These are phyloP conservation scores for Mythimna vitellina DNA, from an alignment of 2,888 invertebrate genomes.

Conservation along the genomic window DNA sequence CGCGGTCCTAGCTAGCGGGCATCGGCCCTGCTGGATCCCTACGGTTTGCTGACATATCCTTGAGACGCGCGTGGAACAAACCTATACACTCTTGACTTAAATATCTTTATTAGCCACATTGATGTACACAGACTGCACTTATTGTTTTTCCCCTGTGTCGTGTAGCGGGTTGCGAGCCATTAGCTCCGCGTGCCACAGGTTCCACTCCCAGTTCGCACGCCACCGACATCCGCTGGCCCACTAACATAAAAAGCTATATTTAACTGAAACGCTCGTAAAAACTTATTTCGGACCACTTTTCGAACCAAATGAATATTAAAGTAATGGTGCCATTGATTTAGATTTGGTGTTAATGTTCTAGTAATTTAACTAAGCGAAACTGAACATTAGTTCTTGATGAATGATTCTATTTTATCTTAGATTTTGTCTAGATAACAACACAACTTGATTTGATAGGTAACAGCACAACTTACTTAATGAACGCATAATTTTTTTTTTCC, in stretches of 20 bases:
- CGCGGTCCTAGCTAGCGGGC: no score
- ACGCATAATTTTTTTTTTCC: no score
- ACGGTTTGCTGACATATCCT: no score
- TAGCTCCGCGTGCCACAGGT: constrained; percentile 42
- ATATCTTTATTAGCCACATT: background rate
- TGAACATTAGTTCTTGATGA: background rate
- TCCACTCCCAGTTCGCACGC: constrained; percentile 58
- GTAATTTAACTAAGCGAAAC: background rate
- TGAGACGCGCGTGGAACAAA: no score
- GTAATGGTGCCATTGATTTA: constrained; percentile 41
- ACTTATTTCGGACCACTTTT: constrained; percentile 30
- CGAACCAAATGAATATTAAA: constrained; percentile 9
- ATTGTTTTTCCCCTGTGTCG: background rate
- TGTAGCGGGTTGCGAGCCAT: constrained; percentile 7
- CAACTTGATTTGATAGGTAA: background rate
- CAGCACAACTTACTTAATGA: background rate
- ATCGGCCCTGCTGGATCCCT: no score
- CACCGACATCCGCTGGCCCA: constrained; percentile 58
- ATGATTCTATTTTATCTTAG: background rate
- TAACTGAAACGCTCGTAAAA: constrained; percentile 41
- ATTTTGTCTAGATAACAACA: background rate
- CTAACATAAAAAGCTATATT: constrained; percentile 49
- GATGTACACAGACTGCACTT: background rate
- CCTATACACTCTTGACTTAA: no score
- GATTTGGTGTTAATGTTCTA: constrained; percentile 17